Percentiles rank a stretch among this genome's conserved stretches.
phyloP scores from a whole-genome alignment of 2,888 invertebrate genomes.

The Trichopria drosophilae region DNA sequence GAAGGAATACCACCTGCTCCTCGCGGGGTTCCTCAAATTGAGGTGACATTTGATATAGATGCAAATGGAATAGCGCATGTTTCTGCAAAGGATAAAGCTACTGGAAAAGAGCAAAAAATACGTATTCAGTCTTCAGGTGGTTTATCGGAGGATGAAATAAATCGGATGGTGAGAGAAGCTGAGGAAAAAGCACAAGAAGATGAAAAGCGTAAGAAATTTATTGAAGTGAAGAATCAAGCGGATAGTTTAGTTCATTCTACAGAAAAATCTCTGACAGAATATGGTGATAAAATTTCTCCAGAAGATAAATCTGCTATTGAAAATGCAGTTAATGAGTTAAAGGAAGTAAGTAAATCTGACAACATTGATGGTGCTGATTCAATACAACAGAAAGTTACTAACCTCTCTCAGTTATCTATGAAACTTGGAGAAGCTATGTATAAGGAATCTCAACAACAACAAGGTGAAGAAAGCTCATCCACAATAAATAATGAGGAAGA shows the following conservation, averaged over 20 bases:
- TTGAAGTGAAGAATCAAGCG: constrained; percentile 18
- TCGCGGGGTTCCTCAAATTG: constrained; percentile 15
- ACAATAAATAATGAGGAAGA: constrained; percentile 14
- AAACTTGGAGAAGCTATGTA: constrained; percentile 22
- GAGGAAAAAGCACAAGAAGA: constrained; percentile 16
- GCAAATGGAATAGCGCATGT: constrained; percentile 20
- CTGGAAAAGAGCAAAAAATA: constrained; percentile 20
- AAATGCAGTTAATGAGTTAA: constrained; percentile 15
- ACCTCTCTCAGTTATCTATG: constrained; percentile 14
- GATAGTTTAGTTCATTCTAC: constrained; percentile 22
- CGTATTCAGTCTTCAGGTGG: constrained; percentile 15
- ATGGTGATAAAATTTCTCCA: constrained; percentile 20
- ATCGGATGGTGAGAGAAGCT: constrained; percentile 21
- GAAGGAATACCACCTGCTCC: constrained; percentile 24
- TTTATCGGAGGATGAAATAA: constrained; percentile 14
- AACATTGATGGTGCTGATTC: constrained; percentile 17
- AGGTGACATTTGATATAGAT: constrained; percentile 17
- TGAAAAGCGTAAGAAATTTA: constrained; percentile 21
- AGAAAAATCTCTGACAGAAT: constrained; percentile 18
- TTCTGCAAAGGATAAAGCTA: constrained; percentile 22
- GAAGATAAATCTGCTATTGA: constrained; percentile 20
- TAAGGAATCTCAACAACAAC: constrained; percentile 13
- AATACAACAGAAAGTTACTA: constrained; percentile 14
- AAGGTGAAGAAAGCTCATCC: constrained; percentile 10
- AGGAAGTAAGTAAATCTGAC: constrained; percentile 16